phyloP scores from a whole-genome alignment of 2,113 vertebrate species.

The Myocastor coypus region DNA sequence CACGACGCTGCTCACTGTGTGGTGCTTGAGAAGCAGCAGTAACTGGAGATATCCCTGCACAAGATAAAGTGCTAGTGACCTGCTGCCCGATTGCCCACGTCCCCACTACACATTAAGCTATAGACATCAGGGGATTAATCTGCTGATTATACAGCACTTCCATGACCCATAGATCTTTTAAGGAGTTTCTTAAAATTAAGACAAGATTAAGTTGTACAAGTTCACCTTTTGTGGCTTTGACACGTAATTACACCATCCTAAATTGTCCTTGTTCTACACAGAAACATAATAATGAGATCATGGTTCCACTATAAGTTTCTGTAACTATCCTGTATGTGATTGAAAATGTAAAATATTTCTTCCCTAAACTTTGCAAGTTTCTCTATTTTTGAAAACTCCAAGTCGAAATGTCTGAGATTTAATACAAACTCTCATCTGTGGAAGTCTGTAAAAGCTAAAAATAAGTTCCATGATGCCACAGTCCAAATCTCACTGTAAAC shows the following conservation, averaged over 20 bases:
- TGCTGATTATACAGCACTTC: neutral
- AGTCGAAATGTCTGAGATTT: neutral
- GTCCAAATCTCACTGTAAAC: neutral
- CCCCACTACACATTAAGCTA: neutral
- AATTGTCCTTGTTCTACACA: neutral
- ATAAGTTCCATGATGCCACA: neutral
- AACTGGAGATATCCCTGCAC: neutral
- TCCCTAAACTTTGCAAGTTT: neutral
- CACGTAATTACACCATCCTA: neutral
- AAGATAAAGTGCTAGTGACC: neutral
- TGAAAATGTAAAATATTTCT: neutral
- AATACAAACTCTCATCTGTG: neutral
- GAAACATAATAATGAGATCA: neutral
- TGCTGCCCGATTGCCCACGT: neutral
- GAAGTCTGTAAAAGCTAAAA: neutral
- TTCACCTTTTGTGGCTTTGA: neutral
- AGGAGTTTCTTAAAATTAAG: neutral
- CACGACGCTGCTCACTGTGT: neutral
- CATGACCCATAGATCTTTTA: neutral
- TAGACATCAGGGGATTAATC: neutral
- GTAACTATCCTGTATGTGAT: neutral
- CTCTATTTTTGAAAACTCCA: neutral
- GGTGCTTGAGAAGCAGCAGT: neutral
- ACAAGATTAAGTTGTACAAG: neutral
- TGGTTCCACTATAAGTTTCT: neutral